phyloP scores from a whole-genome alignment of 2,797 vertebrate genomes.

The Holocentrus rufus region DNA sequence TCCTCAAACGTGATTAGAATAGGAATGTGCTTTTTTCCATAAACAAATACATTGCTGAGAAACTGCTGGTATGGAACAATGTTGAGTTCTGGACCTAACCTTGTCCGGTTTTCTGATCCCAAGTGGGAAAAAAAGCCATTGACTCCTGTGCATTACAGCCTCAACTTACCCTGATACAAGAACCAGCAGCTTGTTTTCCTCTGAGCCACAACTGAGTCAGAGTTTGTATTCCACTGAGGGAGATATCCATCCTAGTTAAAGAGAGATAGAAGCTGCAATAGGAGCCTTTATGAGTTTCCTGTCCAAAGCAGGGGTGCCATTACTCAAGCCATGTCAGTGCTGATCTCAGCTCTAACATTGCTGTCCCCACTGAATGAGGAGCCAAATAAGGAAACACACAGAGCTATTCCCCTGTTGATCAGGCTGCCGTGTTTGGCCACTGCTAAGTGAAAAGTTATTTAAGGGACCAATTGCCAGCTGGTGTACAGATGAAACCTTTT shows the following conservation, averaged over 20 bases:
- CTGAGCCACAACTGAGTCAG: slow-evolving; percentile 35
- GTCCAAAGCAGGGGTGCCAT: slow-evolving; percentile 44
- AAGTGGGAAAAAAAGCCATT: slow-evolving; percentile 23
- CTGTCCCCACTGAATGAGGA: slow-evolving; percentile 15
- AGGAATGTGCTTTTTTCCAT: background rate
- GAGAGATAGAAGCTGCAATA: slow-evolving; percentile 35
- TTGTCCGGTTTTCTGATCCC: background rate
- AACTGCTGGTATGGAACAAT: too few species aligned
- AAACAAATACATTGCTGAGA: too few species aligned
- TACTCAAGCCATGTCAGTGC: slow-evolving; percentile 41
- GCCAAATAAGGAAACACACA: slow-evolving; percentile 4
- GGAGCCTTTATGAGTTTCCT: slow-evolving; percentile 58
- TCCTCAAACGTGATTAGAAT: background rate
- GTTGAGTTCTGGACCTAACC: background rate
- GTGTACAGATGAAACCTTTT: background rate
- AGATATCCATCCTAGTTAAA: slow-evolving; percentile 41
- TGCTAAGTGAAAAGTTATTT: slow-evolving; percentile 30
- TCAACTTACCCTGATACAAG: slow-evolving; percentile 8
- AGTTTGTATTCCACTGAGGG: slow-evolving; percentile 39
- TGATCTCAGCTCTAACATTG: slow-evolving; percentile 39
- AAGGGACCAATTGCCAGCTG: slow-evolving; percentile 18
- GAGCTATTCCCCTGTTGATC: slow-evolving; percentile 15
- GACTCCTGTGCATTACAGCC: slow-evolving; percentile 4
- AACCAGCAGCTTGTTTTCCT: slow-evolving; percentile 10
- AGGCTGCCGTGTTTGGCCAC: slow-evolving; percentile 26